phyloP scores from a whole-genome alignment of 2,888 invertebrate species.

The Pseudanteris insignis region DNA sequence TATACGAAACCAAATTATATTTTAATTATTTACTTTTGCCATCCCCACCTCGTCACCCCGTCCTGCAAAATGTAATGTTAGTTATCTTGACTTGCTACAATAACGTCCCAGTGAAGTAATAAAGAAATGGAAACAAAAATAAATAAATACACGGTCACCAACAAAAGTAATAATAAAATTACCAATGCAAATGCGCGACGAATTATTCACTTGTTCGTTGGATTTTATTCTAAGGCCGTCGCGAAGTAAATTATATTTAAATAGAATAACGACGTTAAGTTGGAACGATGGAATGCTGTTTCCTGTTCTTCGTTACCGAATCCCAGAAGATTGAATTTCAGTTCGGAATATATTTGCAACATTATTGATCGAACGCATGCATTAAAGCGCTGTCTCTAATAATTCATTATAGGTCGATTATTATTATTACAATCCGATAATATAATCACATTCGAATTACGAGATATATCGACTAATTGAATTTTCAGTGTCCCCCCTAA shows the following conservation, averaged over 20 bases:
- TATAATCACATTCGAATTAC: too few species aligned
- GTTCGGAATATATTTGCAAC: constrained; percentile 41
- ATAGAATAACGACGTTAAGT: constrained; percentile 49
- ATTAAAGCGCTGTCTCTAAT: constrained; percentile 21
- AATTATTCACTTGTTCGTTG: constrained; percentile 42
- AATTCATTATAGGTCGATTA: constrained; percentile 33
- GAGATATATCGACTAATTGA: too few species aligned
- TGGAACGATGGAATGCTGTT: constrained; percentile 44
- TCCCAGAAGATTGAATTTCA: constrained; percentile 44
- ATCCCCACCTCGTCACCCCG: too few species aligned
- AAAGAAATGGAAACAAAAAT: not conserved
- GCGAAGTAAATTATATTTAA: constrained; percentile 51
- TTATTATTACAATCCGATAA: too few species aligned
- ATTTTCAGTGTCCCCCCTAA: too few species aligned
- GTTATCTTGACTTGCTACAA: too few species aligned
- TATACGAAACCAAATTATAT: too few species aligned
- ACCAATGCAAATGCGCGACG: constrained; percentile 26
- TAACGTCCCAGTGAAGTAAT: too few species aligned
- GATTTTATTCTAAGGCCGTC: constrained; percentile 39
- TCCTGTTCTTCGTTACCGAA: constrained; percentile 42
- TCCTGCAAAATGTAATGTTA: too few species aligned
- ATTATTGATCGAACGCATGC: constrained; percentile 34
- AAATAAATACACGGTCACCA: not conserved
- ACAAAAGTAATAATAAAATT: constrained; percentile 21
- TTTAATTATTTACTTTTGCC: too few species aligned